Conservation (phyloP, 2,797 vertebrate genomes). For the Enteromius treurensis region DNA sequence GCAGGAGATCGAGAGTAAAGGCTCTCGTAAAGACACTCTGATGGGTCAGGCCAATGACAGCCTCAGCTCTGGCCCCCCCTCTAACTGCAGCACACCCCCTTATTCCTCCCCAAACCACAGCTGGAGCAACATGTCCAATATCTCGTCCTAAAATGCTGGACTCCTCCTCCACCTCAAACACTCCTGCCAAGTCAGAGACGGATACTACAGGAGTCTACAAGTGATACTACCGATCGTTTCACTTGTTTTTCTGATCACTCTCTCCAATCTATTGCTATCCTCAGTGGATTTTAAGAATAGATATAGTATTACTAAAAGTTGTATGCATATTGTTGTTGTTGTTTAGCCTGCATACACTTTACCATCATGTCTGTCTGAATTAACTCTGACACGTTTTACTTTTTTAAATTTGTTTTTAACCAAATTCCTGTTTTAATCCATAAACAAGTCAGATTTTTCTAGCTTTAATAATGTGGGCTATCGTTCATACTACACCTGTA, state of each 20-base stretch:
- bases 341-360: conserved; percentile 14
- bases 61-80: conserved; percentile 74
- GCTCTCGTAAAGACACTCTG: conserved; percentile 66
- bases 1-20: conserved; percentile 76
- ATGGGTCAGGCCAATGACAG: conserved; percentile 76
- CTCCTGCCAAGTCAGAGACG: conserved; percentile 70
- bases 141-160: conserved; percentile 67
- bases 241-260: conserved; percentile 8
- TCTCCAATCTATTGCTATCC: conserved; percentile 14
- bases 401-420: conserved; percentile 24
- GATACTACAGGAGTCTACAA: conserved; percentile 68
- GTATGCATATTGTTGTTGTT: conserved; percentile 67
- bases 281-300: conserved; percentile 50
- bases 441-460: conserved; percentile 28
- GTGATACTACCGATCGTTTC: not conserved
- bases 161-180: conserved; percentile 72
- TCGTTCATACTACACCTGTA: conserved; percentile 7
- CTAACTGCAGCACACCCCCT: conserved; percentile 80
- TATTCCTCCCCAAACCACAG: conserved; percentile 69
- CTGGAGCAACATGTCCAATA: conserved; percentile 75
- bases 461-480: conserved; percentile 26
- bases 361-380: not conserved
- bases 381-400: not conserved
- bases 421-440: conserved; percentile 50
- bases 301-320: conserved; percentile 66